A percentile compares a stretch with the other conserved stretches of the same genome.
These are phyloP conservation scores for Pagrus major DNA, from an alignment of 2,113 vertebrate genomes.

Conservation along the genomic window DNA sequence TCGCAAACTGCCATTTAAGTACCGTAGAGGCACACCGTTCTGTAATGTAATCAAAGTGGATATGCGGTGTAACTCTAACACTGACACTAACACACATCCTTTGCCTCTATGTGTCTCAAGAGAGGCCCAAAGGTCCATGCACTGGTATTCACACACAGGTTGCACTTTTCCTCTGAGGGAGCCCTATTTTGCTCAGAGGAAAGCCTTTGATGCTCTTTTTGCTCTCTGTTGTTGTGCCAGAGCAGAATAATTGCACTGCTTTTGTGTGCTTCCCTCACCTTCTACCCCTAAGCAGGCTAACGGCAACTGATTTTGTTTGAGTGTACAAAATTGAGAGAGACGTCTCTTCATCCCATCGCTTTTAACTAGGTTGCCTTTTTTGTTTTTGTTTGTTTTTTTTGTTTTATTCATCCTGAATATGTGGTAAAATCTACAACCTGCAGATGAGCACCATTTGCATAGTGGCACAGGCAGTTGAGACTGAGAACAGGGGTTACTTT, in stretches of 20 bases:
- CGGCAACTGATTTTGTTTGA: slow-evolving; percentile 84
- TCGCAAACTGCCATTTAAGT: slow-evolving; percentile 1
- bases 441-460: slow-evolving; percentile 50
- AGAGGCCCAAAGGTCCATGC: slow-evolving; percentile 74
- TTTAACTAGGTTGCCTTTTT: slow-evolving; percentile 74
- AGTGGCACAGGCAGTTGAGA: slow-evolving; percentile 13
- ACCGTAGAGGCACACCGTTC: neutral
- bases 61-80: slow-evolving; percentile 17
- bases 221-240: slow-evolving; percentile 87
- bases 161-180: slow-evolving; percentile 80
- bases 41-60: slow-evolving; percentile 37
- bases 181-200: slow-evolving; percentile 78
- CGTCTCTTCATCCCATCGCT: slow-evolving; percentile 76
- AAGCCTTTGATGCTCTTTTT: slow-evolving; percentile 86
- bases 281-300: slow-evolving; percentile 86
- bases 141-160: slow-evolving; percentile 78
- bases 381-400: slow-evolving; percentile 70
- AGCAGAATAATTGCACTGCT: slow-evolving; percentile 84
- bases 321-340: slow-evolving; percentile 85
- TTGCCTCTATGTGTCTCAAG: slow-evolving; percentile 58
- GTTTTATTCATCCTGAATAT: slow-evolving; percentile 59
- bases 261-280: slow-evolving; percentile 85
- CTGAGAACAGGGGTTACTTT: slow-evolving; percentile 6
- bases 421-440: slow-evolving; percentile 58
- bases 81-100: slow-evolving; percentile 50